Conservation (phyloP, 2,888 invertebrate genomes). For the Trissoscelio sp. region DNA sequence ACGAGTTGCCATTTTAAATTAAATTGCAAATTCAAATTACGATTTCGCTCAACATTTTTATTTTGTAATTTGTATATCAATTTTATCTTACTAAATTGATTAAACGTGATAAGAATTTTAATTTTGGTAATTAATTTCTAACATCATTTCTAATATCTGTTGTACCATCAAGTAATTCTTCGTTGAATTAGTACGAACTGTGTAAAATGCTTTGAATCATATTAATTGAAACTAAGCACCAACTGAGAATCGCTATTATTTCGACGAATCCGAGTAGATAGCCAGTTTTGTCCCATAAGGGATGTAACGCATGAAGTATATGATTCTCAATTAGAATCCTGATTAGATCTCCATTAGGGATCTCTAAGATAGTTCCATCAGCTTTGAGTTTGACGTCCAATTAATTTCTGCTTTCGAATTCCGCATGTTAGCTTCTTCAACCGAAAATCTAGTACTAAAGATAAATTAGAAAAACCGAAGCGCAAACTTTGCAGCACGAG, state of each 20-base stretch:
- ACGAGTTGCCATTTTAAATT: too few species aligned
- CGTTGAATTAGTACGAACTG: not conserved
- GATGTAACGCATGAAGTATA: constrained; percentile 41
- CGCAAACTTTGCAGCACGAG: not conserved
- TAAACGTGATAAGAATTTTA: too few species aligned
- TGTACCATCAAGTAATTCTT: not conserved
- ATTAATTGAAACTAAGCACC: constrained; percentile 25
- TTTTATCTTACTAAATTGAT: too few species aligned
- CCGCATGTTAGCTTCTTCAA: not conserved
- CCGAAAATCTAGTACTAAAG: not conserved
- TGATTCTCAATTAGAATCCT: constrained; percentile 42
- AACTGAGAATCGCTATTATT: constrained; percentile 22
- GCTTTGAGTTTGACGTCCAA: constrained; percentile 21
- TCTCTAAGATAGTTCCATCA: constrained; percentile 40
- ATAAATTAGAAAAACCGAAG: constrained; percentile 9
- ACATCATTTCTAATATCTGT: not conserved
- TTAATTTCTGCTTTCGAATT: constrained; percentile 9
- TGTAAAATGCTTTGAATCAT: constrained; percentile 17
- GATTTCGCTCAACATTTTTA: too few species aligned
- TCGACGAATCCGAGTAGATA: constrained; percentile 1
- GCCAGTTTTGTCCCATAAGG: constrained; percentile 36
- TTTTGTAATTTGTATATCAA: too few species aligned
- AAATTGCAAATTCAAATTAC: too few species aligned
- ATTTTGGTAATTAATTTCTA: too few species aligned
- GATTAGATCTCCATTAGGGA: constrained; percentile 45